phyloP scores from a whole-genome alignment of 2,888 invertebrate genomes.

The Polyommatus iphigenia region DNA sequence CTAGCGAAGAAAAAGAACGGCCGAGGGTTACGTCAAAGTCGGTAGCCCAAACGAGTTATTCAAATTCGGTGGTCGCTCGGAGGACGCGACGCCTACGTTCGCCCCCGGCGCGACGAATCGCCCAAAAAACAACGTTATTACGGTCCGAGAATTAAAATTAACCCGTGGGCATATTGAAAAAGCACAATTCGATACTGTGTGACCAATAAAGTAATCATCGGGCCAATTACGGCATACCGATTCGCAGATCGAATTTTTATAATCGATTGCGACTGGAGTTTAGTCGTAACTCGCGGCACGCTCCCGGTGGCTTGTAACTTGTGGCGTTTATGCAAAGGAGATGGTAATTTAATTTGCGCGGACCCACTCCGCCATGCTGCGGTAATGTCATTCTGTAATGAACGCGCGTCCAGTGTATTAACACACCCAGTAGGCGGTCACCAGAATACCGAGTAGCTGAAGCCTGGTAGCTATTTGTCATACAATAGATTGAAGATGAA shows the following conservation, averaged over 20 bases:
- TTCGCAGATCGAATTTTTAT: slow-evolving; percentile 72
- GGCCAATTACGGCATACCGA: slow-evolving; percentile 68
- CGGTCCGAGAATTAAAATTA: slow-evolving; percentile 54
- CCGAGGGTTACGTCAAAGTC: slow-evolving; percentile 66
- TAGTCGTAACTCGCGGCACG: slow-evolving; percentile 50
- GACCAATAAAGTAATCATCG: slow-evolving; percentile 76
- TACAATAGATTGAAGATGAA: neutral
- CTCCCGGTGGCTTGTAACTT: slow-evolving; percentile 50
- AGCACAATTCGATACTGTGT: slow-evolving; percentile 53
- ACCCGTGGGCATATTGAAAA: slow-evolving; percentile 51
- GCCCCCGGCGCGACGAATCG: slow-evolving; percentile 43
- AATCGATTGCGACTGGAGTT: slow-evolving; percentile 61
- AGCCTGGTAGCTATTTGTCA: neutral
- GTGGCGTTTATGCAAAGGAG: slow-evolving; percentile 68
- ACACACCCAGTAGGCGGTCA: slow-evolving; percentile 31
- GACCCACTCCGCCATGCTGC: slow-evolving; percentile 42
- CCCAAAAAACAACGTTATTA: slow-evolving; percentile 44
- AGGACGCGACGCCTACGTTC: slow-evolving; percentile 57
- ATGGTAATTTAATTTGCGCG: slow-evolving; percentile 72
- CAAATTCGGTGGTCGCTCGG: slow-evolving; percentile 63
- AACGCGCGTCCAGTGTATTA: neutral
- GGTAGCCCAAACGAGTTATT: slow-evolving; percentile 75
- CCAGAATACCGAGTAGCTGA: neutral
- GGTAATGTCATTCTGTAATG: slow-evolving; percentile 28
- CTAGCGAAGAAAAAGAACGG: slow-evolving; percentile 54